These are phyloP conservation scores for Catharus bicknelli DNA, from an alignment of 2,113 vertebrate species.

Conservation along the genomic window DNA sequence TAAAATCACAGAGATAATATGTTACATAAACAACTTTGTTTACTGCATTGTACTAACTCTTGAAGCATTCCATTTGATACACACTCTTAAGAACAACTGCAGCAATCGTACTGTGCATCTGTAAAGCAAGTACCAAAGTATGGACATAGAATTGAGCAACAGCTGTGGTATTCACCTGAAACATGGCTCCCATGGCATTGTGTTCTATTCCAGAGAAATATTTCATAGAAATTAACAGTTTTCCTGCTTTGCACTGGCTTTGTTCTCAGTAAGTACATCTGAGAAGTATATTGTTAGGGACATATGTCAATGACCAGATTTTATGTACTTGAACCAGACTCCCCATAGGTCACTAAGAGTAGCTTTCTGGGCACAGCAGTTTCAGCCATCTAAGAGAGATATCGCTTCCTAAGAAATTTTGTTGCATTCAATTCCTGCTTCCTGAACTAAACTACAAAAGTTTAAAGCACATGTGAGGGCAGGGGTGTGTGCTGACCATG, in stretches of 20 bases:
- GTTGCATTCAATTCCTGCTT: accelerated
- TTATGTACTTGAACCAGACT: neutral
- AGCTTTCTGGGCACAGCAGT: neutral
- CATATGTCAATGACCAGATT: accelerated
- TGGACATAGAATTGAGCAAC: neutral
- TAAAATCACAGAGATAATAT: neutral
- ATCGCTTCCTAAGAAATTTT: neutral
- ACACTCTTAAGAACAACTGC: neutral
- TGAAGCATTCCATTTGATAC: neutral
- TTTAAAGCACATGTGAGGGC: neutral
- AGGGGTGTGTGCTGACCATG: accelerated
- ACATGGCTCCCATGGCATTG: neutral
- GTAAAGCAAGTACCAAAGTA: neutral
- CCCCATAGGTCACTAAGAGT: neutral
- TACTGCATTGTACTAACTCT: neutral
- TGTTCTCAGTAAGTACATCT: neutral
- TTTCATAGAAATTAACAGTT: neutral
- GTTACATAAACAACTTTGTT: neutral
- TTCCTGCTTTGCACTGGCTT: neutral
- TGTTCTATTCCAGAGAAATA: neutral
- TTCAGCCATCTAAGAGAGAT: neutral
- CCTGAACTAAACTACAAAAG: neutral
- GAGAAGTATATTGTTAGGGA: neutral
- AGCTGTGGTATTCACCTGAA: neutral
- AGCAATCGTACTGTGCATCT: neutral